Evolutionary conservation across 1,140 invertebrate genomes (phyloP).

Genomic region (Aphaenogaster ashmeadi): DNA sequence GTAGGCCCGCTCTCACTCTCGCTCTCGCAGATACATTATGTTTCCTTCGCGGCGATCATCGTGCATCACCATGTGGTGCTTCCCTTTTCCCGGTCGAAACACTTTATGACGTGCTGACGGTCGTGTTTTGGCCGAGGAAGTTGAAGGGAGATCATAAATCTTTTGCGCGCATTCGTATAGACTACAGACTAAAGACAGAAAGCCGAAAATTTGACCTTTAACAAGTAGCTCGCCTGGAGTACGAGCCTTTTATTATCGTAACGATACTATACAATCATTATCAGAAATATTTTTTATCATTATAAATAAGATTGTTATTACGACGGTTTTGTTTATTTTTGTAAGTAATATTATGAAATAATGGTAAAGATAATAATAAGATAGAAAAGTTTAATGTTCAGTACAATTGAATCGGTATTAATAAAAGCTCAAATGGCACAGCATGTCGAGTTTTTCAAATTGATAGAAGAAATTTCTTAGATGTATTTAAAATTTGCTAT

Average conservation of each 20-base stretch:
- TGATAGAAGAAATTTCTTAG: background rate
- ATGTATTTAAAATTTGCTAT: background rate
- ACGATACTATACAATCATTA: background rate
- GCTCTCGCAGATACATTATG: constrained; percentile 68
- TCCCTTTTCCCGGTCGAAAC: constrained; percentile 64
- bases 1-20: background rate
- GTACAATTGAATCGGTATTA: background rate
- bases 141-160: constrained; percentile 78
- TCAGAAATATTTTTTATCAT: background rate
- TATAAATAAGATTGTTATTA: constrained; percentile 5
- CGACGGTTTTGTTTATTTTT: background rate
- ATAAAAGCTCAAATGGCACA: background rate
- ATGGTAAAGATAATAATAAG: background rate
- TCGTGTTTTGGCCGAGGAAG: constrained; percentile 78
- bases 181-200: background rate
- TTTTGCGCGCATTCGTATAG: background rate
- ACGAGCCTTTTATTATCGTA: constrained; percentile 1
- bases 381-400: background rate
- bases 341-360: background rate
- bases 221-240: background rate
- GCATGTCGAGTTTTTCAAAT: background rate
- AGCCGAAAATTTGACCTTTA: background rate
- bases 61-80: constrained; percentile 76
- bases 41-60: constrained; percentile 74
- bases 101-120: constrained; percentile 81